A percentile compares a stretch with the other conserved stretches of the same genome.
These are phyloP conservation scores for Ametastegia equiseti DNA, from an alignment of 2,888 invertebrate genomes.

Conservation along the genomic window DNA sequence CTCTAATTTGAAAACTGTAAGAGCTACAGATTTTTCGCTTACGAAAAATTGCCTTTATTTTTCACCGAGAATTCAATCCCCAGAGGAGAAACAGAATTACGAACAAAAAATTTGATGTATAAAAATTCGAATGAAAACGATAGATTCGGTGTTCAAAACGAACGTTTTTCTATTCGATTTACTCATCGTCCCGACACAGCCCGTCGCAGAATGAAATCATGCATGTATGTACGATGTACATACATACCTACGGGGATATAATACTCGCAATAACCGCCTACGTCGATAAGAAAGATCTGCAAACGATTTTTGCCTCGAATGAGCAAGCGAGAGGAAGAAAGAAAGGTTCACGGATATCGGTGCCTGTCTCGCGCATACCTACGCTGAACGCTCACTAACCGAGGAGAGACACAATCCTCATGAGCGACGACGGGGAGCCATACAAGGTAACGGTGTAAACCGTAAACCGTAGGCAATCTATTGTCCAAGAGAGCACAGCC, in stretches of 20 bases:
- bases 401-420: slow-evolving; percentile 2
- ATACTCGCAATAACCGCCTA: not conserved
- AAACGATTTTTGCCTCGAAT: no score
- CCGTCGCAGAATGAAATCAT: not conserved
- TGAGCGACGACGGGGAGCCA: slow-evolving; percentile 10
- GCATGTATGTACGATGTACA: not conserved
- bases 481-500: not conserved
- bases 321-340: not conserved
- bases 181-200: not conserved
- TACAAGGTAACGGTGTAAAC: slow-evolving; percentile 40
- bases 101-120: not conserved
- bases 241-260: not conserved
- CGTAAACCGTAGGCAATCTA: slow-evolving; percentile 37
- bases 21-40: not conserved
- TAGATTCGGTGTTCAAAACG: no score
- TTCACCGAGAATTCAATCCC: not conserved
- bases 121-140: no score
- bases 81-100: not conserved
- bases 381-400: no score
- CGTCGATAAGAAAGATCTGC: not conserved
- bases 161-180: not conserved
- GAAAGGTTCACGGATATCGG: not conserved
- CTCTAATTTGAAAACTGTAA: not conserved
- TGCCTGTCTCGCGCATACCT: no score
- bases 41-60: not conserved